Evolutionary conservation across 2,888 invertebrate genomes (phyloP).

Genomic region (Pterobdella sp.): DNA sequence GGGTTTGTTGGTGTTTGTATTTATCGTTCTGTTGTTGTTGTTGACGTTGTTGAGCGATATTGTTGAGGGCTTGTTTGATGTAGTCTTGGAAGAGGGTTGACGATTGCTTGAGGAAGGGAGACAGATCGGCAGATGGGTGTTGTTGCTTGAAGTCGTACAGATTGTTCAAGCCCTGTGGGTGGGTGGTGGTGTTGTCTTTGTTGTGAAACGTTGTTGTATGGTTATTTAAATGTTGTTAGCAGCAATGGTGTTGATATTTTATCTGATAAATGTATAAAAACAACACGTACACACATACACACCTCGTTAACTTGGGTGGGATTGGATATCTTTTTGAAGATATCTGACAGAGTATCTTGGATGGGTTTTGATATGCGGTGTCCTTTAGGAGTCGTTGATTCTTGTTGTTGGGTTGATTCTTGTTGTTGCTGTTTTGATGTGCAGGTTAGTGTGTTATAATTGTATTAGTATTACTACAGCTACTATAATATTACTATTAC

Average conservation of each 20-base stretch:
- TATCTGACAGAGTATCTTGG: slow-evolving; percentile 78
- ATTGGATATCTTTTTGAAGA: slow-evolving; percentile 80
- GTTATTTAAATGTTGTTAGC: neutral
- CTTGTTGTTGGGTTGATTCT: too few relatives aligned
- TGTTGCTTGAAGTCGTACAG: slow-evolving; percentile 71
- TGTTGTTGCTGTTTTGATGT: too few relatives aligned
- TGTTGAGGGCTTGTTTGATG: slow-evolving; percentile 67
- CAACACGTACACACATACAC: neutral
- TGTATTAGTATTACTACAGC: too few relatives aligned
- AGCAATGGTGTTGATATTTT: too few relatives aligned
- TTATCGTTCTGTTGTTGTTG: neutral
- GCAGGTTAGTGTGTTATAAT: too few relatives aligned
- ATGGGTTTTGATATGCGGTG: slow-evolving; percentile 65
- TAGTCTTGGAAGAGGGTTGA: slow-evolving; percentile 79
- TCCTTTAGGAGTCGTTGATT: slow-evolving; percentile 37
- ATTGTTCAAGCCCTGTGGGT: slow-evolving; percentile 65
- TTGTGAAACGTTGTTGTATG: neutral
- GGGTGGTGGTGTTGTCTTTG: neutral
- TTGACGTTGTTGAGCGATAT: slow-evolving; percentile 56
- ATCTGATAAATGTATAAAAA: neutral
- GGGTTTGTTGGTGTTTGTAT: neutral
- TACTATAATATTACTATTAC: too few relatives aligned
- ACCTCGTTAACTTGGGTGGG: slow-evolving; percentile 59
- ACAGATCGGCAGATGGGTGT: slow-evolving; percentile 75
- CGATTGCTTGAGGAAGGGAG: slow-evolving; percentile 73